phyloP scores from a whole-genome alignment of 2,888 invertebrate genomes.

The Malthinus seriepunctatus region DNA sequence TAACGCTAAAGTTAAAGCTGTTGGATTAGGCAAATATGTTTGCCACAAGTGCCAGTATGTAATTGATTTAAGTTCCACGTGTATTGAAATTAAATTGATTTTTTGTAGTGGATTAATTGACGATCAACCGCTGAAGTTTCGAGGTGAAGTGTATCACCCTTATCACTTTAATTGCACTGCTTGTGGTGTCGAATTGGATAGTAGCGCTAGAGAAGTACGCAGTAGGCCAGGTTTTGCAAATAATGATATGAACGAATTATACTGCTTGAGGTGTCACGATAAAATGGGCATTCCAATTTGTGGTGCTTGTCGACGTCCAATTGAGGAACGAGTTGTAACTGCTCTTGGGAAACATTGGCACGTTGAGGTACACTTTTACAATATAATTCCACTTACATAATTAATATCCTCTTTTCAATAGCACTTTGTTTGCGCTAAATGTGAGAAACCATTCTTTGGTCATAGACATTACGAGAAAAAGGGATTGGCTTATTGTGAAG shows the following conservation, averaged over 20 bases:
- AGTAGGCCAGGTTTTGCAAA: conserved; percentile 87
- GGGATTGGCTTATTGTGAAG: conserved; percentile 98
- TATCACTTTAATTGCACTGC: conserved; percentile 98
- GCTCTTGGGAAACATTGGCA: conserved; percentile 99
- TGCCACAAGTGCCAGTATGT: conserved; percentile 98
- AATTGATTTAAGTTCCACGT: background rate
- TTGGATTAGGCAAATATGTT: conserved; percentile 93
- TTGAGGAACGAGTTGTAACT: conserved; percentile 98
- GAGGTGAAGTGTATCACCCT: conserved; percentile 97
- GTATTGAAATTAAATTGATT: conserved; percentile 3
- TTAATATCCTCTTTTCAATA: conserved; percentile 50
- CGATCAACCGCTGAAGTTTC: conserved; percentile 86
- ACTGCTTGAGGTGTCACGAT: conserved; percentile 97
- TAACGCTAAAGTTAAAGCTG: conserved; percentile 94
- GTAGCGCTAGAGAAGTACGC: conserved; percentile 94
- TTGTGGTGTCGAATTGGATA: conserved; percentile 89
- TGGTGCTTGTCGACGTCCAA: conserved; percentile 97
- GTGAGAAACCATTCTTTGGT: conserved; percentile 99
- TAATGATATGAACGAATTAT: conserved; percentile 93
- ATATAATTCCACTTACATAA: background rate
- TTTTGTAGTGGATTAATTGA: conserved; percentile 81
- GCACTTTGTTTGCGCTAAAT: conserved; percentile 99
- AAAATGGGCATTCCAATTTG: conserved; percentile 99
- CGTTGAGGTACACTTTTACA: conserved; percentile 71
- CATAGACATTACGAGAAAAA: conserved; percentile 99